Base-by-base conservation (phyloP, 2,113 vertebrate genomes). In the Chrysemys picta region DNA sequence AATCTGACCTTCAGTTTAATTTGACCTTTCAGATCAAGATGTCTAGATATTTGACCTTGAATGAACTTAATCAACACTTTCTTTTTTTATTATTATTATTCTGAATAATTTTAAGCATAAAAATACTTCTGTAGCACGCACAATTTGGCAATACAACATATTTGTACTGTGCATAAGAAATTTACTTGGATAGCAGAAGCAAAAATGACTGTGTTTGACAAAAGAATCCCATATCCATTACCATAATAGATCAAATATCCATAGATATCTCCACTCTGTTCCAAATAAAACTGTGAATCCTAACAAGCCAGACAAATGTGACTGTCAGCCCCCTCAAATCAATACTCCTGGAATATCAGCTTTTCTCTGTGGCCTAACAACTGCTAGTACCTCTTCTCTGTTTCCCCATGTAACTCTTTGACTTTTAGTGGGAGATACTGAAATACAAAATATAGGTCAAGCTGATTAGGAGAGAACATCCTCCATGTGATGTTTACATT, bases 21-120 rank as follows among this genome's bases (percentile, higher is more conserved):
- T 94, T 97, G 91, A 97, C 95, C 93, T 94, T 89, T 96, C 84
- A 94, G 57, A 72, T n/a, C 87, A 94, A 56, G 72, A 97, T 97
- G 94, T 97, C 97, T 97, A 98, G 95, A 92, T 96, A 90, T 72
- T 78, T 97, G 97, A 95, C 98, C 98, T 98, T 97, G 97, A 96
- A 31, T 94, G 92, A 97, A 98, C 95, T 97, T 87, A 92, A 94
- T 35, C 75, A 96, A 84, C n/a, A 90, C 72, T 89, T 81, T 93
- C 25, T 59, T 56, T 90, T 87, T 95, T 69, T 82, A 87, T 6
- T 95, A 80, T 69, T 56, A 87, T 6, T 95, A 80, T 69, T 56
- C 57, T 82, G 72, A 85, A 86, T 57, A 91, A 89, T 94, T 96
- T 76, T 27, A 90, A 89, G 79, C 90, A 80, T 5, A 92, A 88